Evolutionary conservation across 2,797 vertebrate species (phyloP).

Genomic region (Lagodon rhomboides): DNA sequence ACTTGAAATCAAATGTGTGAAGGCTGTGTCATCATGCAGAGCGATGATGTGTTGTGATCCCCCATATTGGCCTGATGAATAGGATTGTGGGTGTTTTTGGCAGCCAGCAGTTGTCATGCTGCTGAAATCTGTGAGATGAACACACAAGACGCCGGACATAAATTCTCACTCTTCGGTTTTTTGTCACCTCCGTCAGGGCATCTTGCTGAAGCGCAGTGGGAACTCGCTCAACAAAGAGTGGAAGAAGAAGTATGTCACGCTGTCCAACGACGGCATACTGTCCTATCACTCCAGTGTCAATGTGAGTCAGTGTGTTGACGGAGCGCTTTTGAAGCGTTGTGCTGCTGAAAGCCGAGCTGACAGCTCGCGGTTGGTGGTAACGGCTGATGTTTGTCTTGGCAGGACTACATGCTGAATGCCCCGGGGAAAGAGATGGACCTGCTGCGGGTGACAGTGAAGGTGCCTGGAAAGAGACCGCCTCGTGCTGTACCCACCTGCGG

Average conservation of each 20-base stretch:
- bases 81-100: constrained; percentile 57
- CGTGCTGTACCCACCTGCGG: constrained; percentile 90
- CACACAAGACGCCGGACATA: constrained; percentile 39
- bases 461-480: constrained; percentile 93
- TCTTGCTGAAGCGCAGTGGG: constrained; percentile 93
- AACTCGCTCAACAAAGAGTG: constrained; percentile 97
- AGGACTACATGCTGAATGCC: constrained; percentile 95
- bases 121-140: constrained; percentile 40
- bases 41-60: constrained; percentile 48
- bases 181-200: constrained; percentile 84
- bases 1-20: constrained; percentile 46
- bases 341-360: constrained; percentile 16
- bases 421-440: constrained; percentile 96
- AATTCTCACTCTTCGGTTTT: constrained; percentile 42
- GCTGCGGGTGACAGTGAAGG: constrained; percentile 94
- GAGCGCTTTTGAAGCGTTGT: constrained; percentile 10
- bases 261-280: constrained; percentile 92
- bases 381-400: constrained; percentile 49
- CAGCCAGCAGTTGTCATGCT: constrained; percentile 38
- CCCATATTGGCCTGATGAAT: constrained; percentile 50
- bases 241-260: constrained; percentile 96
- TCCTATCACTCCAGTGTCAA: constrained; percentile 95
- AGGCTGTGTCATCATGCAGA: constrained; percentile 50
- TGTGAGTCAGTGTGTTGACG: constrained; percentile 83
- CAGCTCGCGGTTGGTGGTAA: constrained; percentile 36